Evolutionary conservation across 2,113 vertebrate genomes (phyloP), one percentile per base, ranked within the genome.

Genomic region (Sander vitreus): DNA sequence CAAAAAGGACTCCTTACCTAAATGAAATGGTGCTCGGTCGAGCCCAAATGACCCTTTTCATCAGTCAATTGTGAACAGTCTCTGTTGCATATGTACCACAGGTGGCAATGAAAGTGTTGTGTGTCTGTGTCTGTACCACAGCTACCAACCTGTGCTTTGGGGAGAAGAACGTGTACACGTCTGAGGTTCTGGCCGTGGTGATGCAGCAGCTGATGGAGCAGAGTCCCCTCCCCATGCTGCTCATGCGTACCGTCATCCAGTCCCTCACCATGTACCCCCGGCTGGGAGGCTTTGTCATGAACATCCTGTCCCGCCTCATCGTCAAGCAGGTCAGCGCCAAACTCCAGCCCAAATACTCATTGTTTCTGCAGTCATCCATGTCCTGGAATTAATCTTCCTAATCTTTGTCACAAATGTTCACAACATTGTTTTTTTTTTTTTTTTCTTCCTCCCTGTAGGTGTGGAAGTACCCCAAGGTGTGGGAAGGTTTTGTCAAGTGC

Each of bases 171-270:
- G 97, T 99, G 0, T 99, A 99, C 92, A 99, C 97, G 0, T 99
- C 97, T 0, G 98, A 99, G 94, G 97, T 99, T 47, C 89, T 99
- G 93, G 98, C 97, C 0, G 97, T 99, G 92, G 98, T 99, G 83
- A 97, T 99, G 96, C 97, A 99, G 95, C 97, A 99, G 94, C 95
- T 99, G 92, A 97, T 99, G 98, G 98, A 99, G 89, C 97, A 97
- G 93, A 97, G 65, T 4, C 97, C 97, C 0, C 96, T 99, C 19
- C 97, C 97, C 71, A 97, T 99, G 93, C 96, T 99, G 80, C 96
- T 99, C 13, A 99, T 99, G 97, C 92, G 97, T 13, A 99, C 98
- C 0, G 97, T 99, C 69, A 99, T 99, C 95, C 98, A 99, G 96
- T 97, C 97, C 0, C 96, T 99, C 80, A 96, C 96, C 86, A 98